Percentiles rank a stretch among this genome's conserved stretches.
These are phyloP conservation scores for Eupithecia centaureata DNA, from an alignment of 2,888 invertebrate species.

Conservation along the genomic window DNA sequence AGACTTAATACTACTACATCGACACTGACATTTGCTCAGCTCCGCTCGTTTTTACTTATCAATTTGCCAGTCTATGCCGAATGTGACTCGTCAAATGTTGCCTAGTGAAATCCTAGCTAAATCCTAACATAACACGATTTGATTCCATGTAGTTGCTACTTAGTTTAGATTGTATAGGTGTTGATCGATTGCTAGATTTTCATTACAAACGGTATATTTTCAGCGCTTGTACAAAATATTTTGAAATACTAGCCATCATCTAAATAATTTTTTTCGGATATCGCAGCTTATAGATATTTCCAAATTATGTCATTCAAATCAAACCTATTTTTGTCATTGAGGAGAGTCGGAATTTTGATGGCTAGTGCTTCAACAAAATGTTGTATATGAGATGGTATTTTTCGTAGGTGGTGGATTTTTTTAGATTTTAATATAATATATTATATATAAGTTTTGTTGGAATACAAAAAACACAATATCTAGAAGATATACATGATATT, in stretches of 20 bases:
- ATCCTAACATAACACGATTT: neutral
- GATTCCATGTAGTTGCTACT: neutral
- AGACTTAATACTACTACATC: no score
- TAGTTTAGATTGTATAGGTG: neutral
- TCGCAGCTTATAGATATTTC: no score
- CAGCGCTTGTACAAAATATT: neutral
- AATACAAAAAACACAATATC: no score
- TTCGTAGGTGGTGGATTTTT: no score
- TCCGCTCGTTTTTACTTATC: neutral
- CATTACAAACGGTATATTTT: neutral
- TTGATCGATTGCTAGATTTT: conserved; percentile 1
- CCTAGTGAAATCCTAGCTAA: conserved; percentile 25
- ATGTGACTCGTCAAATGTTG: conserved; percentile 14
- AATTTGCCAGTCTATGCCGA: neutral
- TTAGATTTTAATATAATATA: no score
- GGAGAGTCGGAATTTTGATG: no score
- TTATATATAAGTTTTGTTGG: no score
- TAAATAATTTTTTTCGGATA: neutral
- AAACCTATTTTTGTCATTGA: no score
- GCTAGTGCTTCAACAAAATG: no score
- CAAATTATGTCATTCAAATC: no score
- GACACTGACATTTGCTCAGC: neutral
- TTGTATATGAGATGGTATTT: no score
- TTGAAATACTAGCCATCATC: neutral
- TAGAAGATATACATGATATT: no score